Percentiles rank a stretch among this genome's conserved stretches.
phyloP scores from a whole-genome alignment of 2,113 vertebrate genomes.

The Vombatus ursinus region DNA sequence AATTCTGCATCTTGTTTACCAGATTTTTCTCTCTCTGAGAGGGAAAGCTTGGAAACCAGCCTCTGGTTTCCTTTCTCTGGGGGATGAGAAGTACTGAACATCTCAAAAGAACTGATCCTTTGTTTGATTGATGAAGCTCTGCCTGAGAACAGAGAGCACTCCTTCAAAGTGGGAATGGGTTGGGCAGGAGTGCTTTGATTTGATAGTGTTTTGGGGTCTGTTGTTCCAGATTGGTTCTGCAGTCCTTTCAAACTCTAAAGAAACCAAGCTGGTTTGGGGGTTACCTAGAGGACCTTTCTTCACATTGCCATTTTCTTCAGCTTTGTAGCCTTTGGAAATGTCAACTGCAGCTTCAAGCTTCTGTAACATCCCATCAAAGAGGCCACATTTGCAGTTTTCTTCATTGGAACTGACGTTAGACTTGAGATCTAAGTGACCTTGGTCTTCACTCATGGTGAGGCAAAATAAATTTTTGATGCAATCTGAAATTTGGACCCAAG shows the following conservation, averaged over 20 bases:
- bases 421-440: conserved; percentile 75
- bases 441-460: conserved; percentile 86
- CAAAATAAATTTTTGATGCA: conserved; percentile 86
- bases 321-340: conserved; percentile 44
- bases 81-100: conserved; percentile 84
- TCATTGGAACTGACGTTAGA: conserved; percentile 42
- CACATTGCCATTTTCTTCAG: conserved; percentile 69
- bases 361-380: conserved; percentile 41
- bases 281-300: conserved; percentile 95
- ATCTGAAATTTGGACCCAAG: conserved; percentile 91
- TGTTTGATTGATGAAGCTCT: conserved; percentile 85
- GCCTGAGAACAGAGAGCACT: conserved; percentile 56
- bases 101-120: conserved; percentile 95
- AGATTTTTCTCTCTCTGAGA: conserved; percentile 61
- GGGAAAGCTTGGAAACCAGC: conserved; percentile 65
- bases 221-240: conserved; percentile 77
- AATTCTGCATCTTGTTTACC: conserved; percentile 41
- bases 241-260: conserved; percentile 91
- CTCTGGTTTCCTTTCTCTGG: conserved; percentile 79
- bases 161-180: conserved; percentile 69
- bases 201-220: conserved; percentile 59
- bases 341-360: conserved; percentile 61
- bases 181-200: conserved; percentile 59
- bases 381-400: conserved; percentile 53
- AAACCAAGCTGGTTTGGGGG: conserved; percentile 94